Evolutionary conservation across 2,888 invertebrate species (phyloP).

Genomic region (Megaustenia siamemsis): DNA sequence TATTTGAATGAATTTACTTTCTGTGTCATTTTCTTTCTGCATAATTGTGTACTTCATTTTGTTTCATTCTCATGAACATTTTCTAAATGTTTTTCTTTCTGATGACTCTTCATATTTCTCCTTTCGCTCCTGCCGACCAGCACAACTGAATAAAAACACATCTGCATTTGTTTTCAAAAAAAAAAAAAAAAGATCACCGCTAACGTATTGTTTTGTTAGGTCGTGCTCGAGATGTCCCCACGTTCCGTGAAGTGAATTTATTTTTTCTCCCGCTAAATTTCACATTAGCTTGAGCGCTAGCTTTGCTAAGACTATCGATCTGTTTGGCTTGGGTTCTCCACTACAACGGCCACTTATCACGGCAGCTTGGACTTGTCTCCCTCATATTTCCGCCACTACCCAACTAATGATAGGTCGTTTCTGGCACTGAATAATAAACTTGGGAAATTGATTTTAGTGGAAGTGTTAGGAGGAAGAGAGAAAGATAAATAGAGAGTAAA

Average conservation of each 20-base stretch:
- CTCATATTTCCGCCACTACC: neutral
- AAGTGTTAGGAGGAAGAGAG: neutral
- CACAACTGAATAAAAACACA: too few species aligned
- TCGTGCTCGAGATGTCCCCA: too few species aligned
- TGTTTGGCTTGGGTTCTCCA: constrained; percentile 21
- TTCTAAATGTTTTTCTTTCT: too few species aligned
- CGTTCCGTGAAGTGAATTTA: neutral
- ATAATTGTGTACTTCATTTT: too few species aligned
- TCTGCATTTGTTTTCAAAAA: too few species aligned
- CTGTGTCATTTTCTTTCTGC: too few species aligned
- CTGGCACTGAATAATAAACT: neutral
- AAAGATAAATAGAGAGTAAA: neutral
- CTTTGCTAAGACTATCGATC: neutral
- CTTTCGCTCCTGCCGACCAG: too few species aligned
- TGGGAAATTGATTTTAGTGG: constrained; percentile 29
- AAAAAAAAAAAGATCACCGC: too few species aligned
- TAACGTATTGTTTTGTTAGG: too few species aligned
- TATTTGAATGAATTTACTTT: too few species aligned
- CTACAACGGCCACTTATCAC: constrained; percentile 2
- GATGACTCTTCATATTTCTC: too few species aligned
- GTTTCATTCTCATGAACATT: too few species aligned
- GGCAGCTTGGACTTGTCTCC: constrained; percentile 26
- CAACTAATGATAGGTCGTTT: constrained; percentile 18
- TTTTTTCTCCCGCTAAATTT: neutral
- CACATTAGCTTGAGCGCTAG: neutral